phyloP scores from a whole-genome alignment of 2,113 vertebrate species.

The Daubentonia madagascariensis region DNA sequence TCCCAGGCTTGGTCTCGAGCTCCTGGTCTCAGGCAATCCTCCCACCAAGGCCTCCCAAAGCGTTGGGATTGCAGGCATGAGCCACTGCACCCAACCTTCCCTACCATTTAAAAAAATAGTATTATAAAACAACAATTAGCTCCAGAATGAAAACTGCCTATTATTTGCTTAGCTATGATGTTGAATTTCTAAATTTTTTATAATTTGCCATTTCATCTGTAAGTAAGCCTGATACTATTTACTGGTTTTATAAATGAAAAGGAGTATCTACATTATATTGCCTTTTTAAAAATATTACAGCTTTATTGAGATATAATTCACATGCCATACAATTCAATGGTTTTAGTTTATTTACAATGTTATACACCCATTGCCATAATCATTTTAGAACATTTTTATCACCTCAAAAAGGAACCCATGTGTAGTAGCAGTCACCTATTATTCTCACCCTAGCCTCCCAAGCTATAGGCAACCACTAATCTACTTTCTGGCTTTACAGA shows the following conservation, averaged over 20 bases:
- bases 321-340: not conserved
- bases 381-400: not conserved
- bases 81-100: too few species aligned
- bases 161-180: not conserved
- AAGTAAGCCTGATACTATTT: not conserved
- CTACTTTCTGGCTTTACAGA: not conserved
- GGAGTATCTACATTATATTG: not conserved
- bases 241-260: conserved; percentile 23
- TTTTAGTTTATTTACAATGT: not conserved
- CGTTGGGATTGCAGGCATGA: too few species aligned
- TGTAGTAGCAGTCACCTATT: not conserved
- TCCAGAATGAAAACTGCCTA: not conserved
- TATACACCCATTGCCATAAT: not conserved
- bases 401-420: not conserved
- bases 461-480: not conserved
- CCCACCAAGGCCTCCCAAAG: too few species aligned
- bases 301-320: not conserved
- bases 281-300: not conserved
- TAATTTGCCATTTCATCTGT: not conserved
- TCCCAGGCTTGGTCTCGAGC: too few species aligned
- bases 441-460: not conserved
- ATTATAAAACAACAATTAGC: not conserved
- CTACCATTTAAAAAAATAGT: not conserved
- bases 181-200: not conserved
- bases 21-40: too few species aligned